phyloP scores from a whole-genome alignment of 1,140 invertebrate genomes.

The Dendroctonus ponderosae region DNA sequence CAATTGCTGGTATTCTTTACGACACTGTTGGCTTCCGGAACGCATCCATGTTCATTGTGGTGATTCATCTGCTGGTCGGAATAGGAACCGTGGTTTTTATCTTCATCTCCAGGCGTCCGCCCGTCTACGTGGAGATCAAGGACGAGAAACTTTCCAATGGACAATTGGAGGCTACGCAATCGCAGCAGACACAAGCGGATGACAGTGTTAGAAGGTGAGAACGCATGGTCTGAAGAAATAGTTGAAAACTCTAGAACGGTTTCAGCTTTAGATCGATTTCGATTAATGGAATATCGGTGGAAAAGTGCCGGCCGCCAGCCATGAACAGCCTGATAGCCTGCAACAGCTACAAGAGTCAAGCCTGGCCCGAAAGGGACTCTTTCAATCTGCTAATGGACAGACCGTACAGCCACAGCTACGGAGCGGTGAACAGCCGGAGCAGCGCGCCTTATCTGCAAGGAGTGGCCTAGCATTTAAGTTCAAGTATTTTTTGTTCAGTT shows the following conservation, averaged over 20 bases:
- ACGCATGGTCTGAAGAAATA: no score
- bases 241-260: neutral
- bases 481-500: no score
- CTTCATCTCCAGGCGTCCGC: slow-evolving; percentile 23
- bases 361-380: slow-evolving; percentile 59
- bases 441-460: slow-evolving; percentile 36
- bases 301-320: slow-evolving; percentile 60
- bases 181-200: neutral
- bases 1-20: slow-evolving; percentile 71
- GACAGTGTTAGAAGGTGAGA: no score
- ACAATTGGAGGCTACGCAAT: slow-evolving; percentile 25
- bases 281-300: slow-evolving; percentile 56
- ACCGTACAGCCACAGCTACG: slow-evolving; percentile 59
- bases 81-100: slow-evolving; percentile 40
- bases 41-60: slow-evolving; percentile 70
- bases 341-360: slow-evolving; percentile 72
- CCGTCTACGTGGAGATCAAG: slow-evolving; percentile 45
- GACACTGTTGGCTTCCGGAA: slow-evolving; percentile 71
- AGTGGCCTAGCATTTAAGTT: slow-evolving; percentile 31
- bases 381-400: slow-evolving; percentile 48
- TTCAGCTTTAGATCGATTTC: slow-evolving; percentile 46
- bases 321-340: slow-evolving; percentile 72
- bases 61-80: slow-evolving; percentile 63
- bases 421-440: slow-evolving; percentile 51
- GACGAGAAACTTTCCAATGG: slow-evolving; percentile 43